Evolutionary conservation across 2,888 invertebrate species (phyloP).

Genomic region (Lasioglossum zephyrum): DNA sequence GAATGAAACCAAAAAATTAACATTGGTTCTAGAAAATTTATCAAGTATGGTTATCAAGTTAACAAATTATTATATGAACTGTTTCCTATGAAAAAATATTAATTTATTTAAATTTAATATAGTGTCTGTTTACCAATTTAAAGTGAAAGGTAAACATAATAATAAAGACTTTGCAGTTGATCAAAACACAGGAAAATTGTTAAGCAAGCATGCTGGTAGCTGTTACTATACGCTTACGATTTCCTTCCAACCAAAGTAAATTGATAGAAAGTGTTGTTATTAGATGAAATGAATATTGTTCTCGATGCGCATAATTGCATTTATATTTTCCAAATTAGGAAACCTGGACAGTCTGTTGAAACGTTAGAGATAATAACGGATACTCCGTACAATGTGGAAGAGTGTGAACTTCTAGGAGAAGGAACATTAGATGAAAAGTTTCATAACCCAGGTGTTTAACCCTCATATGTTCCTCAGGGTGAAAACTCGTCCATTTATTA

Average conservation of each 20-base stretch:
- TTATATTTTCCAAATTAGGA: conserved; percentile 25
- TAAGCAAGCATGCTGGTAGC: neutral
- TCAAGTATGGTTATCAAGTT: conserved; percentile 61
- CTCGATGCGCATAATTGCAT: neutral
- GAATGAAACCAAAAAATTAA: conserved; percentile 68
- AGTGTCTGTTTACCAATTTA: conserved; percentile 49
- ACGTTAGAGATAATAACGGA: conserved; percentile 54
- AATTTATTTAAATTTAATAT: conserved; percentile 28
- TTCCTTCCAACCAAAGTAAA: conserved; percentile 55
- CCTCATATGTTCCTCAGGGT: too few relatives aligned
- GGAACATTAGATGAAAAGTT: conserved; percentile 60
- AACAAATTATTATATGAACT: conserved; percentile 10
- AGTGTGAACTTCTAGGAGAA: conserved; percentile 59
- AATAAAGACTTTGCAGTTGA: conserved; percentile 41
- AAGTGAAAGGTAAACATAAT: conserved; percentile 22
- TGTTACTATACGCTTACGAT: conserved; percentile 35
- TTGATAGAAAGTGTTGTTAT: neutral
- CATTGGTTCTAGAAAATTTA: conserved; percentile 71
- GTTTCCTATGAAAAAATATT: neutral
- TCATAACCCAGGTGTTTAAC: conserved; percentile 33
- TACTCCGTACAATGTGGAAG: conserved; percentile 39
- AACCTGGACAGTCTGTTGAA: conserved; percentile 35
- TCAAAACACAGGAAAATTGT: conserved; percentile 9
- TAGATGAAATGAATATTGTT: neutral
- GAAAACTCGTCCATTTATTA: too few relatives aligned